Evolutionary conservation across 2,888 invertebrate species (phyloP), one percentile per base, ranked within the genome.

Genomic region (Ganaspis brasiliensis): DNA sequence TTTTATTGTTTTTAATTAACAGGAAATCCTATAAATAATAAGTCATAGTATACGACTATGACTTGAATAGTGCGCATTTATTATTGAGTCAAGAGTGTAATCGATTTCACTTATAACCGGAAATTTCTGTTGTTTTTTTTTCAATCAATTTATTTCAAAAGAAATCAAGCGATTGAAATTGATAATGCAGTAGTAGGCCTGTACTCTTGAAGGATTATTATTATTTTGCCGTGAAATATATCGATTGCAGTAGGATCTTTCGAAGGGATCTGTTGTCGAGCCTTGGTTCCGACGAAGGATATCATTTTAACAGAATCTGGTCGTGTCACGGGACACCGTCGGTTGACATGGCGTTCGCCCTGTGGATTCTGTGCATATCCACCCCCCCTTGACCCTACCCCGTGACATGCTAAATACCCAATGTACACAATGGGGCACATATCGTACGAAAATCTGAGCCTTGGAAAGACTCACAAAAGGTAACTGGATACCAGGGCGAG

Each of bases 251-350:
- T 19, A 16, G 45, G n/a, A 67, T 45, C n/a, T 45, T 67, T 67
- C 4, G 67, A 45, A 67, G 45, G 24, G n/a, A 26, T 67, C 45
- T 49, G 45, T 45, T 19, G 21, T 40, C 8, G 67, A 67, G 45
- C n/a, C 67, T 67, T 21, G 40, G n/a, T 67, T 67, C 21, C 40
- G 45, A 45, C 45, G 26, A 78, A 78, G 85, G 84, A 85, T 88
- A 89, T 89, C 88, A 88, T 86, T 91, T 91, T 91, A 91, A 91
- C 89, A 89, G 82, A 91, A 91, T 91, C 90, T 89, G 87, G 82
- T 86, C 84, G 80, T 87, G 90, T 89, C 86, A 88, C 84, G 83
- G 84, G 86, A 88, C 86, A 89, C 87, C 88, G 81, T 84, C 79
- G 82, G 84, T 81, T 82, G 78, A 81, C 72, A 55, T 21, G 76